Base-by-base conservation (phyloP, 2,888 invertebrate genomes). In the Pharmacophagus antenor region DNA sequence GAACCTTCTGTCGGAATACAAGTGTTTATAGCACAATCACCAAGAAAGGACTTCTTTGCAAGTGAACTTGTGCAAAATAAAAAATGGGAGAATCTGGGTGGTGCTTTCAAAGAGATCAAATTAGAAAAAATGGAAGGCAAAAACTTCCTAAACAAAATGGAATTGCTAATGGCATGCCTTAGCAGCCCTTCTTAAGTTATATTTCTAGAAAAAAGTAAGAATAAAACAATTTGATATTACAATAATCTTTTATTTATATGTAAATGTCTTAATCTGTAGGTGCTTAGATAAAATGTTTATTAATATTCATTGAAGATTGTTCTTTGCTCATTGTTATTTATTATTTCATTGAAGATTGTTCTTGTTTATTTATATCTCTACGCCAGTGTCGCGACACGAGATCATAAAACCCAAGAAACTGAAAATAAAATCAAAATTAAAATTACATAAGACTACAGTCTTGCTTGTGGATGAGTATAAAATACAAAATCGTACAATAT, bases 121-220 rank as follows among this genome's bases (percentile, higher is more conserved):
- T 93, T 98, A 81, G 97, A 98, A 66, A 97, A 97, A 84, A 96
- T 99, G 94, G 98, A 98, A 80, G 98, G 99, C 54, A 96, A 96
- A 76, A 98, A 98, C 87, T 98, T 99, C 80, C 91, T 98, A 6
- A 98, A 97, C 77, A 98, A 98, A 92, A 97, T 98, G 95, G 98
- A 99, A 88, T 92, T 98, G 70, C 92, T 98, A 5, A 98, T 98
- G 98, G 98, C 98, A 58, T 95, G 95, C 71, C 88, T 95, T 15
- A 95, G 95, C 64, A 95, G 95, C 75, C 94, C 94, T 64, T 94
- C 94, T 46, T 93, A 90, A 84, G 63, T 58, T 59, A 12, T 22
- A 49, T 49, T 49, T 50, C 31, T 58, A 57, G 48, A 48, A 18
- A 12, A 3, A 25, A 4, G 48, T 47, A 56, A 57, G 50, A 71